A percentile compares a stretch with the other conserved stretches of the same genome.
Conservation (phyloP, 2,113 vertebrate species). For the Carollia perspicillata region DNA sequence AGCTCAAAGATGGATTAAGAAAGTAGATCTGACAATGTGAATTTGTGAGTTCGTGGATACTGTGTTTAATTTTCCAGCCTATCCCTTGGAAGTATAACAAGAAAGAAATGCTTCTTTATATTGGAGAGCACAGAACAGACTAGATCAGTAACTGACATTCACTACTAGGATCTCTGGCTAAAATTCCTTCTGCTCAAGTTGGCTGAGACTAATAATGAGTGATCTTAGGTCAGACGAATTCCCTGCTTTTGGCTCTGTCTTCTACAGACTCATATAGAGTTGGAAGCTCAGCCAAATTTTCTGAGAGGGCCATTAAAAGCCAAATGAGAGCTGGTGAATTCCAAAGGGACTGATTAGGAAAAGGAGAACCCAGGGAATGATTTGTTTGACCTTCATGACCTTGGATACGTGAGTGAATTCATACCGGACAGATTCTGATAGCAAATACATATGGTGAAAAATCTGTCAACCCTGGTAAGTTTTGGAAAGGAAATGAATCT, state of each 20-base stretch:
- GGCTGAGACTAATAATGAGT: not conserved
- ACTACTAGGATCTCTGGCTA: not conserved
- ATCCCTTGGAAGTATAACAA: not conserved
- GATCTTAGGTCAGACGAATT: not conserved
- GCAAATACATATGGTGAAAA: not conserved
- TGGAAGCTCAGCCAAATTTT: not conserved
- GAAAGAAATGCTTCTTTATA: not conserved
- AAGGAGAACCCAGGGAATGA: not conserved
- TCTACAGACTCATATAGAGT: not conserved
- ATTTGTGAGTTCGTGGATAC: not conserved
- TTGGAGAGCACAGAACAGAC: not conserved
- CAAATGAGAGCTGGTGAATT: not conserved
- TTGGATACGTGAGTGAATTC: not conserved
- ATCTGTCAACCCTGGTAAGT: not conserved
- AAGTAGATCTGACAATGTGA: not conserved
- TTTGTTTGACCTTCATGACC: not conserved
- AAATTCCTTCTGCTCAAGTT: not conserved
- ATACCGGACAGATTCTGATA: not conserved
- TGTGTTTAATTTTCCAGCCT: not conserved
- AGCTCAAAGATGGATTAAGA: not conserved
- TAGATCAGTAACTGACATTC: not conserved
- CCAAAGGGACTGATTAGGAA: not conserved
- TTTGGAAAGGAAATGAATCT: constrained; percentile 2
- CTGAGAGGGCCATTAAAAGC: not conserved
- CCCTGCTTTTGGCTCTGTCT: not conserved